Base-by-base conservation (phyloP, 2,113 vertebrate species). In the Phoxinus phoxinus region DNA sequence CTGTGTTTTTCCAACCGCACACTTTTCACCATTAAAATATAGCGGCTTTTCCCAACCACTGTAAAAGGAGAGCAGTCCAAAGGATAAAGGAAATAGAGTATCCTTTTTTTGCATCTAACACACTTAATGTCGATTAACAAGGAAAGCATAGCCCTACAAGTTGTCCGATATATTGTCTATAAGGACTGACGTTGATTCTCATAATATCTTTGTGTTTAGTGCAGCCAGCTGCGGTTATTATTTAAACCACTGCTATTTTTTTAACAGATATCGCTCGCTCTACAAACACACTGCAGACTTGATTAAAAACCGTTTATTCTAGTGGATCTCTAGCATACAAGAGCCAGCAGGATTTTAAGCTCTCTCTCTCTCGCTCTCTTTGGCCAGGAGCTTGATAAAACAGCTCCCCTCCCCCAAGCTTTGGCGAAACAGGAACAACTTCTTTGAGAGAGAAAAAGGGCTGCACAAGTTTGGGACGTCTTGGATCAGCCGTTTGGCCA, bases 371-470 rank as follows among this genome's bases (percentile, higher is more conserved):
- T 71, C 41, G 74, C 41, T 76, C 61, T 77, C 79, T 81, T 72
- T 82, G 77, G 74, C 73, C 79, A 79, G 83, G 85, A 94, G 93
- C 84, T 76, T 89, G 93, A 93, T 91, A 91, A 92, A 94, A 91
- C 53, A 93, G 90, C 92, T 94, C 94, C 95, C 94, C 93, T 93
- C 94, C 94, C 94, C 93, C 93, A 93, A 90, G 92, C 88, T 93
- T 93, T 93, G 91, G 94, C 92, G 93, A 95, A 95, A 95, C 93
- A 95, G 95, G 94, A 95, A 95, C 95, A 95, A 95, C 94, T 95
- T 95, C 94, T 94, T 94, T 94, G 93, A 94, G 93, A 88, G 80
- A 82, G 46, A 91, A 93, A 91, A 93, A 94, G 93, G 94, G 92
- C 94, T 94, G 92, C 93, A 93, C 90, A 93, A 94, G 93, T 94